Conservation (phyloP, 2,888 invertebrate genomes). For the Lacanobia oleracea region DNA sequence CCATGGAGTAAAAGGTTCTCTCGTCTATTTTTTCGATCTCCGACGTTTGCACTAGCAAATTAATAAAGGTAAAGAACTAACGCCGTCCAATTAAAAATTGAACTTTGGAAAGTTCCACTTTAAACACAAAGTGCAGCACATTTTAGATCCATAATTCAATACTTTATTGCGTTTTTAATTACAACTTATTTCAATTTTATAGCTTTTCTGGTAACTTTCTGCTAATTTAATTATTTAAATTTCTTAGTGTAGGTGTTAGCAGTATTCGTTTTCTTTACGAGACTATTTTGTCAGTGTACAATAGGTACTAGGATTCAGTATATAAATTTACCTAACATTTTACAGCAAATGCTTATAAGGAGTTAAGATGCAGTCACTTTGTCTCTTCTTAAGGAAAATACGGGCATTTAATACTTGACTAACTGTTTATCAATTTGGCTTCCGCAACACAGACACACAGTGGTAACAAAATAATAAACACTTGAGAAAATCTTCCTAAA, state of each 20-base stretch:
- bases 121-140: constrained; percentile 51
- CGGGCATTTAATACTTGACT: too few relatives aligned
- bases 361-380: too few relatives aligned
- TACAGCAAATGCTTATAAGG: too few relatives aligned
- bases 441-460: too few relatives aligned
- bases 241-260: constrained; percentile 5
- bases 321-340: too few relatives aligned
- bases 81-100: constrained; percentile 72
- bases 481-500: neutral
- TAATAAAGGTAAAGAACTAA: constrained; percentile 66
- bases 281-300: too few relatives aligned
- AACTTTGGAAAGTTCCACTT: constrained; percentile 66
- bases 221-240: constrained; percentile 29
- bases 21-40: constrained; percentile 63
- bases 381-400: neutral
- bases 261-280: constrained; percentile 1
- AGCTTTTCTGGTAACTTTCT: constrained; percentile 29
- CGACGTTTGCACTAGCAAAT: constrained; percentile 69
- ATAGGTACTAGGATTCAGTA: too few relatives aligned
- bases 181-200: constrained; percentile 45
- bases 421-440: too few relatives aligned
- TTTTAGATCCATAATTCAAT: constrained; percentile 55
- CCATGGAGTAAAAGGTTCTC: constrained; percentile 60
- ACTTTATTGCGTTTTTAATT: constrained; percentile 54
- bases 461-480: neutral